Conservation (phyloP, 2,888 invertebrate genomes). For the Aromia moschata region DNA sequence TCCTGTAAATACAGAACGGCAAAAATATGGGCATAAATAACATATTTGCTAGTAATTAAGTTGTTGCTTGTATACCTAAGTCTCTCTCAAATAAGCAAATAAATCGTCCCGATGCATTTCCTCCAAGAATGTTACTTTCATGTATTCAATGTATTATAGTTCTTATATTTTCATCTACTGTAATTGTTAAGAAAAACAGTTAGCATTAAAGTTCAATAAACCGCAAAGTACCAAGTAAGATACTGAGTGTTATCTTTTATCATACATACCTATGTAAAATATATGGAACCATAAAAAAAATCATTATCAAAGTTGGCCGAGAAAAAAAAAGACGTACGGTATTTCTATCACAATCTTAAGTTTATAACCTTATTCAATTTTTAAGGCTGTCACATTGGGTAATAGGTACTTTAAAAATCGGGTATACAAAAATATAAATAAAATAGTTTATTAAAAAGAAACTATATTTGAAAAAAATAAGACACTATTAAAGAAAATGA, state of each 20-base stretch:
- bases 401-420: no score
- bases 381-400: no score
- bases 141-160: conserved; percentile 7
- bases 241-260: conserved; percentile 51
- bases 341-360: no score
- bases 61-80: neutral
- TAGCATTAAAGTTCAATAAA: conserved; percentile 19
- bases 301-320: no score
- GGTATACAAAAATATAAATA: no score
- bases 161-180: conserved; percentile 8
- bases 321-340: no score
- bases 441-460: no score
- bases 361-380: no score
- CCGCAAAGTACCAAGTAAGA: conserved; percentile 8
- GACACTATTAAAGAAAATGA: no score
- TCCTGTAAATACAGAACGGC: neutral
- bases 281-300: no score
- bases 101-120: conserved; percentile 1
- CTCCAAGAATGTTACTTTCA: conserved; percentile 1
- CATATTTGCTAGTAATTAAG: neutral
- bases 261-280: conserved; percentile 48
- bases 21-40: neutral
- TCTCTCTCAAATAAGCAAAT: no score
- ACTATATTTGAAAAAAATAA: no score
- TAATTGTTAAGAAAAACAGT: conserved; percentile 6